Percentiles rank a stretch among this genome's conserved stretches.
These are phyloP conservation scores for Leptinotarsa defecta DNA, from an alignment of 1,140 invertebrate species.

Conservation along the genomic window DNA sequence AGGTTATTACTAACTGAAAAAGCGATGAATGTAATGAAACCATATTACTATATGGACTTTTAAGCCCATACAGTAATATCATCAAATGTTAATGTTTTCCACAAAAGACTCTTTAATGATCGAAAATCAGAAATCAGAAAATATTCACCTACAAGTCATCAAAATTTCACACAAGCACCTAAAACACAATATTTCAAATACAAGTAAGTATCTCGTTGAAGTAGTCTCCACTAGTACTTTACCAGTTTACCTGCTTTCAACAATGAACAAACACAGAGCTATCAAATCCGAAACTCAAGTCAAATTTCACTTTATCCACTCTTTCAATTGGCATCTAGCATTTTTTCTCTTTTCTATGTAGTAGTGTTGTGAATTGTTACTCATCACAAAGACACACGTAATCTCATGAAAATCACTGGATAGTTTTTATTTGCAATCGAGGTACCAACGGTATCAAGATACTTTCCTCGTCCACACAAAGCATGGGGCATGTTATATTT, in stretches of 20 bases:
- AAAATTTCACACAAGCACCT: no score
- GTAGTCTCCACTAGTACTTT: no score
- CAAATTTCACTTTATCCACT: background rate
- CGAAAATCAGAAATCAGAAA: no score
- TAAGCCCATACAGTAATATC: no score
- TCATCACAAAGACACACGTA: slow-evolving; percentile 35
- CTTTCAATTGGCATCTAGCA: slow-evolving; percentile 27
- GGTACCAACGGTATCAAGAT: slow-evolving; percentile 54
- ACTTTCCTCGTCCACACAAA: slow-evolving; percentile 56
- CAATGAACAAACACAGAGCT: background rate
- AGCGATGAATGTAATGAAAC: no score
- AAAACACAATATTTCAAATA: no score
- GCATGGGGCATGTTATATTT: slow-evolving; percentile 52
- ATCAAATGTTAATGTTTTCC: no score
- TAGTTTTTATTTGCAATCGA: slow-evolving; percentile 30
- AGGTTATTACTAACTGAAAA: no score
- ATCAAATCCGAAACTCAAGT: background rate
- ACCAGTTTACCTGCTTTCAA: background rate
- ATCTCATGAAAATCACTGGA: slow-evolving; percentile 25
- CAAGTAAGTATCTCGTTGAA: no score
- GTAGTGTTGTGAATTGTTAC: slow-evolving; percentile 39
- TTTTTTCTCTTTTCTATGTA: slow-evolving; percentile 38
- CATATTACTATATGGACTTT: no score
- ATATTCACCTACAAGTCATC: no score
- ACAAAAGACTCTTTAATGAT: no score